A percentile compares a stretch with the other conserved stretches of the same genome.
Conservation (phyloP, 1,140 invertebrate genomes). For the Drosophila carrolli region DNA sequence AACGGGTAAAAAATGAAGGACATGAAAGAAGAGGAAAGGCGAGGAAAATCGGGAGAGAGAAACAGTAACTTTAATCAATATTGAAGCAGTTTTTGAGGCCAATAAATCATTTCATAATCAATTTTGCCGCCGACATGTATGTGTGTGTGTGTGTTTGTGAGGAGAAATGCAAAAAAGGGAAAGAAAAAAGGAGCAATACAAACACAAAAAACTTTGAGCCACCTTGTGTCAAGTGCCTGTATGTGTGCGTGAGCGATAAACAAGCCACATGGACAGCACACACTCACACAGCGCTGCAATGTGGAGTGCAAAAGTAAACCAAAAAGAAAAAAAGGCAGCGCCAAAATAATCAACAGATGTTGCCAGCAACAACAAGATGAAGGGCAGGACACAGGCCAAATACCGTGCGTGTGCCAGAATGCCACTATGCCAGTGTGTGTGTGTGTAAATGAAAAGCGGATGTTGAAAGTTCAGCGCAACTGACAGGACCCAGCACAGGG, state of each 20-base stretch:
- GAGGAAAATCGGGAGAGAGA: neutral
- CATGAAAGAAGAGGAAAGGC: conserved; percentile 1
- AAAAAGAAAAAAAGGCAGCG: conserved; percentile 41
- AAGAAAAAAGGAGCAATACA: conserved; percentile 37
- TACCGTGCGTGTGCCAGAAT: conserved; percentile 11
- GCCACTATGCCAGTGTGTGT: neutral
- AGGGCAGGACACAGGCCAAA: conserved; percentile 30
- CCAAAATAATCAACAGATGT: conserved; percentile 82
- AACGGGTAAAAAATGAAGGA: conserved; percentile 18
- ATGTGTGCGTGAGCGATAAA: conserved; percentile 40
- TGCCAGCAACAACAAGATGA: conserved; percentile 59
- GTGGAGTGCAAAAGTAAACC: conserved; percentile 35
- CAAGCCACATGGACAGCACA: conserved; percentile 26
- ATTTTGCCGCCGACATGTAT: conserved; percentile 74
- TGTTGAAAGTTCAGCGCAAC: conserved; percentile 80
- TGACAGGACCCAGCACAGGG: conserved; percentile 62
- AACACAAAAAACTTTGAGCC: conserved; percentile 60
- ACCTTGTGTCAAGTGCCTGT: conserved; percentile 46
- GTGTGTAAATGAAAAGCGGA: conserved; percentile 77
- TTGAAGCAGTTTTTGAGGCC: conserved; percentile 81
- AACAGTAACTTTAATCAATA: conserved; percentile 78
- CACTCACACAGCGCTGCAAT: conserved; percentile 23
- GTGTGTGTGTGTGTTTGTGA: conserved; percentile 7
- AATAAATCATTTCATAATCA: conserved; percentile 83
- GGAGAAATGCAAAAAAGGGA: conserved; percentile 40